Conservation (phyloP, 2,797 vertebrate genomes). For the Malacoctenus gilli region DNA sequence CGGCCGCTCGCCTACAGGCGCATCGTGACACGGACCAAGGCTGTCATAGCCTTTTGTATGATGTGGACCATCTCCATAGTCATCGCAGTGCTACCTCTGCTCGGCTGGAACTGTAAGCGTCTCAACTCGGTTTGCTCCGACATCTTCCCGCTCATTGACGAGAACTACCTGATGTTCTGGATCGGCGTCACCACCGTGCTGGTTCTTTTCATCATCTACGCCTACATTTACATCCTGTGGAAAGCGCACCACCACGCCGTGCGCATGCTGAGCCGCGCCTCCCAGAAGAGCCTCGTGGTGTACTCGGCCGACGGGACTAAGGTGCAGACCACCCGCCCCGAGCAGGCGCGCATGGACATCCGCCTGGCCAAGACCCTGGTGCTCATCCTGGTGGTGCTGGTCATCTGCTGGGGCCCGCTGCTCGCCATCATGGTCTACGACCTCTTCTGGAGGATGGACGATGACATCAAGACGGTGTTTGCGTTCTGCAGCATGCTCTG, state of each 20-base stretch:
- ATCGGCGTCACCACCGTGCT: slow-evolving; percentile 94
- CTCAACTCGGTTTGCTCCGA: slow-evolving; percentile 96
- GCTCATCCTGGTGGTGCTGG: slow-evolving; percentile 96
- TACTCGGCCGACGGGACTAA: slow-evolving; percentile 95
- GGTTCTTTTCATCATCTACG: slow-evolving; percentile 97
- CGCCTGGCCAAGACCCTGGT: slow-evolving; percentile 98
- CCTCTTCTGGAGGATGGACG: slow-evolving; percentile 98
- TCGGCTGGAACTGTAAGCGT: slow-evolving; percentile 99
- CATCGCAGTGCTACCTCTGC: slow-evolving; percentile 95
- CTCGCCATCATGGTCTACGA: slow-evolving; percentile 99
- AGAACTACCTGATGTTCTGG: slow-evolving; percentile 99
- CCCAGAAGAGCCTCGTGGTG: slow-evolving; percentile 97
- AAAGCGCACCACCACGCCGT: slow-evolving; percentile 97
- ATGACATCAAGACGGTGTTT: slow-evolving; percentile 97
- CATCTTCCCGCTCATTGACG: slow-evolving; percentile 97
- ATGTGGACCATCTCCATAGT: slow-evolving; percentile 99
- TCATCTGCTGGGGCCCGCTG: slow-evolving; percentile 98
- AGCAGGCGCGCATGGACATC: slow-evolving; percentile 99
- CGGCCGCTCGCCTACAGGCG: slow-evolving; percentile 95
- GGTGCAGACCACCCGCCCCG: slow-evolving; percentile 92
- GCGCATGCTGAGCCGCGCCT: slow-evolving; percentile 95
- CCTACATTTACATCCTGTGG: slow-evolving; percentile 99
- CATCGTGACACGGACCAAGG: slow-evolving; percentile 97
- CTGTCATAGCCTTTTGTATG: slow-evolving; percentile 96
- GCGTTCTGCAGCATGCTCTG: slow-evolving; percentile 99